Percentiles rank a stretch among this genome's conserved stretches.
phyloP scores from a whole-genome alignment of 2,888 invertebrate genomes.

The Cataglyphis altisquamis region DNA sequence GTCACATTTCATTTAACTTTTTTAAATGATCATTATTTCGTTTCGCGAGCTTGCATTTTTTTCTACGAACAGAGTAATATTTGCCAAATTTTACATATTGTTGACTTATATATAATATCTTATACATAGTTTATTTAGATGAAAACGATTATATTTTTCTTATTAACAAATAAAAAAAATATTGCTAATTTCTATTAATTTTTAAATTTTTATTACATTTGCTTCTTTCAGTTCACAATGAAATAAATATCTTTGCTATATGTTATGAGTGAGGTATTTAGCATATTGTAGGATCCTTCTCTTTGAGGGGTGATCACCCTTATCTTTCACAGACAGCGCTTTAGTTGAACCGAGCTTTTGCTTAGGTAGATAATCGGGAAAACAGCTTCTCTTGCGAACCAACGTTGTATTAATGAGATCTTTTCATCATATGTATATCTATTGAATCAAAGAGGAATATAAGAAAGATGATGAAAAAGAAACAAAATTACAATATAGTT shows the following conservation, averaged over 20 bases:
- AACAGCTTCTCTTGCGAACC: constrained; percentile 62
- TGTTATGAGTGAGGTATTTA: constrained; percentile 63
- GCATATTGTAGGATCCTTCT: constrained; percentile 78
- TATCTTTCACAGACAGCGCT: constrained; percentile 83
- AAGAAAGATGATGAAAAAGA: not conserved
- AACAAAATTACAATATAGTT: not conserved
- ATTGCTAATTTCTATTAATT: not conserved
- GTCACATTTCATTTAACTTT: not conserved
- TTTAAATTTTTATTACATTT: not conserved
- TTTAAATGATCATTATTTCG: not conserved
- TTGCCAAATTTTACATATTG: not conserved
- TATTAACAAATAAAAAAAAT: not conserved
- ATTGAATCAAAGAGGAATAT: constrained; percentile 3
- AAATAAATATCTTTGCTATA: not conserved
- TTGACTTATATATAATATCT: not conserved
- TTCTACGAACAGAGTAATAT: not conserved
- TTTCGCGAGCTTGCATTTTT: not conserved
- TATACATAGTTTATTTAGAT: too few relatives aligned
- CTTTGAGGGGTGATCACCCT: constrained; percentile 77
- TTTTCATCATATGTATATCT: not conserved
- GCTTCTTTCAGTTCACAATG: not conserved
- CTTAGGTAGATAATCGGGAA: constrained; percentile 64
- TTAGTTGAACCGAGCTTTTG: constrained; percentile 77
- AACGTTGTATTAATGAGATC: constrained; percentile 73
- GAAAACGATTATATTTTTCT: too few relatives aligned